Conservation (phyloP, 1,140 invertebrate genomes). For the Temnothorax curvispinosus region DNA sequence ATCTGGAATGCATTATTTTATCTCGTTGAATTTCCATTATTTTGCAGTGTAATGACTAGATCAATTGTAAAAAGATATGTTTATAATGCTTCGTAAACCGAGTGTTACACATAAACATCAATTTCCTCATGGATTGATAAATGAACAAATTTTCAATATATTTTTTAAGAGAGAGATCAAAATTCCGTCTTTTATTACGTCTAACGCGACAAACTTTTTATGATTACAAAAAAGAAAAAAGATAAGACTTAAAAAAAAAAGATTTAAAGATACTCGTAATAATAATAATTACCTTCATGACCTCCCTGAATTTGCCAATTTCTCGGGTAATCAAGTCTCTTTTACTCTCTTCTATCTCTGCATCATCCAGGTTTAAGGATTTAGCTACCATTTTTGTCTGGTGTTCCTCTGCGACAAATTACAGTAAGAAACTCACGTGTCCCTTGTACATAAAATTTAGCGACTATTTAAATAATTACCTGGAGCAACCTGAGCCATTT, state of each 20-base stretch:
- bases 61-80: constrained; percentile 39
- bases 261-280: constrained; percentile 49
- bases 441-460: neutral
- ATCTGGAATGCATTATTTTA: constrained; percentile 14
- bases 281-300: constrained; percentile 94
- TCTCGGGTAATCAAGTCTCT: constrained; percentile 97
- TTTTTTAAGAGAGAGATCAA: constrained; percentile 28
- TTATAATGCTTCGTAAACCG: constrained; percentile 66
- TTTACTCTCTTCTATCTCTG: constrained; percentile 98
- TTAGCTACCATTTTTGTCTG: constrained; percentile 87
- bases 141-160: constrained; percentile 28
- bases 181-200: constrained; percentile 3
- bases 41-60: constrained; percentile 8
- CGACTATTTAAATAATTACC: constrained; percentile 71
- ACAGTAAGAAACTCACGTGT: constrained; percentile 13
- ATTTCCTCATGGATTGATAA: constrained; percentile 14
- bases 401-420: constrained; percentile 86
- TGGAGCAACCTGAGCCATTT: constrained; percentile 86
- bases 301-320: constrained; percentile 98
- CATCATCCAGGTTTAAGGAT: constrained; percentile 90
- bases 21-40: constrained; percentile 9
- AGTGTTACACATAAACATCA: constrained; percentile 47
- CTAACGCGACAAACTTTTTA: constrained; percentile 21
- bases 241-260: constrained; percentile 52
- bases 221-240: constrained; percentile 61